Conservation (phyloP, 2,888 invertebrate species). For the Sphecodes monilicornis region DNA sequence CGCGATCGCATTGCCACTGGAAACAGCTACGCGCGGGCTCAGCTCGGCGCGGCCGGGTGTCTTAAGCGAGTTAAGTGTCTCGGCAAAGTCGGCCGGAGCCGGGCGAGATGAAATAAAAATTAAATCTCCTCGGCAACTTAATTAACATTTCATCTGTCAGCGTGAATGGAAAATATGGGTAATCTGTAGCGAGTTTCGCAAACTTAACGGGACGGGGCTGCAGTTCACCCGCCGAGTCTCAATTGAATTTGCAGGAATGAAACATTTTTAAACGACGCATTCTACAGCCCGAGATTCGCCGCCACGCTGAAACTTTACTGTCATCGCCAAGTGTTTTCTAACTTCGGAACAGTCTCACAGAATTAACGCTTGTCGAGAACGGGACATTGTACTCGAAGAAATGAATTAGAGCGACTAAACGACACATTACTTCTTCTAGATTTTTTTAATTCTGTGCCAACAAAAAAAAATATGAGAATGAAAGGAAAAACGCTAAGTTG, state of each 20-base stretch:
- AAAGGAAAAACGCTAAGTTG: too few relatives aligned
- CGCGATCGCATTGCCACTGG: neutral
- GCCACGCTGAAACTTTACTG: slow-evolving; percentile 22
- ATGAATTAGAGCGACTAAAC: neutral
- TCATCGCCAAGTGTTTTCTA: slow-evolving; percentile 15
- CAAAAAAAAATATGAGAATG: too few relatives aligned
- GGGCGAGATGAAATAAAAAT: slow-evolving; percentile 51
- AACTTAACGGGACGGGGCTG: slow-evolving; percentile 18
- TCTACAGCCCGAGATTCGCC: neutral
- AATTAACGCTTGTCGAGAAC: neutral
- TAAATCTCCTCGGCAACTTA: slow-evolving; percentile 36
- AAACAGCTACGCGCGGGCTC: neutral
- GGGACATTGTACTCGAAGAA: neutral
- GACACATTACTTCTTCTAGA: neutral
- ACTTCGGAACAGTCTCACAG: neutral
- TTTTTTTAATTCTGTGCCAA: neutral
- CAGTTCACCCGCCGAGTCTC: slow-evolving; percentile 11
- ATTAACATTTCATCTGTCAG: slow-evolving; percentile 53
- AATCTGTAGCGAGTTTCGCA: slow-evolving; percentile 28
- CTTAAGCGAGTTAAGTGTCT: slow-evolving; percentile 27
- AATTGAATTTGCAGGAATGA: slow-evolving; percentile 38
- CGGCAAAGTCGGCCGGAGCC: slow-evolving; percentile 32
- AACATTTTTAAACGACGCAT: slow-evolving; percentile 34
- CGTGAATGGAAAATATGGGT: slow-evolving; percentile 17
- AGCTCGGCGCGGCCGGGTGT: neutral